Evolutionary conservation across 2,888 invertebrate genomes (phyloP).

Genomic region (Melanostoma scalare): DNA sequence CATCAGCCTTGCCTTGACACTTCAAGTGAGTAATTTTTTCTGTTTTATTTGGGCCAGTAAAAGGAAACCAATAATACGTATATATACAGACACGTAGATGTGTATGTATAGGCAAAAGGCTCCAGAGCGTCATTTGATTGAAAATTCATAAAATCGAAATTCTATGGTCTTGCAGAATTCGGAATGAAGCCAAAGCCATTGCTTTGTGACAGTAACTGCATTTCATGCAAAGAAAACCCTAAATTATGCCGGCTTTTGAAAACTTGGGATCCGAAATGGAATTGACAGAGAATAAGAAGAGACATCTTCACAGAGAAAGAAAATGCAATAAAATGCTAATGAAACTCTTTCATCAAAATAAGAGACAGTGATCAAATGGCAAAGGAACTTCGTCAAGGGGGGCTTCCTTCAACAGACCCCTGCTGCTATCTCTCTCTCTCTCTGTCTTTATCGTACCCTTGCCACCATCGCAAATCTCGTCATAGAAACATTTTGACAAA

Average conservation of each 20-base stretch:
- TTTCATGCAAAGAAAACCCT: conserved; percentile 50
- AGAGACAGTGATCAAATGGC: conserved; percentile 54
- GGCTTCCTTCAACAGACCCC: conserved; percentile 10
- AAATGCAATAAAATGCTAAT: conserved; percentile 73
- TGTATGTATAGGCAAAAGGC: not conserved
- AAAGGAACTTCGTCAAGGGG: conserved; percentile 48
- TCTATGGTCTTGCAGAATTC: conserved; percentile 45
- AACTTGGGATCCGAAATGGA: conserved; percentile 42
- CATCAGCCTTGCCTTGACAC: not conserved
- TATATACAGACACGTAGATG: no score
- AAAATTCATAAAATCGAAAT: conserved; percentile 55
- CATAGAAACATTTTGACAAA: conserved; percentile 57
- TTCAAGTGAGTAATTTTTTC: not conserved
- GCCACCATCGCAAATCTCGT: conserved; percentile 29
- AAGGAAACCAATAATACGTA: conserved; percentile 2
- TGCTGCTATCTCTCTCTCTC: not conserved
- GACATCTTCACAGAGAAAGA: conserved; percentile 32
- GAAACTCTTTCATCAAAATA: conserved; percentile 64
- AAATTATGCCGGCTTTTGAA: conserved; percentile 64
- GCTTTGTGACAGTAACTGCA: conserved; percentile 36
- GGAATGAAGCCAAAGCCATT: conserved; percentile 53
- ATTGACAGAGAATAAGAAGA: conserved; percentile 30
- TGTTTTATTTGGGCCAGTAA: not conserved
- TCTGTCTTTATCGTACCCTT: not conserved
- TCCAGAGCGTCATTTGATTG: conserved; percentile 14